phyloP scores from a whole-genome alignment of 2,888 invertebrate genomes.

The Cataglyphis cursor region DNA sequence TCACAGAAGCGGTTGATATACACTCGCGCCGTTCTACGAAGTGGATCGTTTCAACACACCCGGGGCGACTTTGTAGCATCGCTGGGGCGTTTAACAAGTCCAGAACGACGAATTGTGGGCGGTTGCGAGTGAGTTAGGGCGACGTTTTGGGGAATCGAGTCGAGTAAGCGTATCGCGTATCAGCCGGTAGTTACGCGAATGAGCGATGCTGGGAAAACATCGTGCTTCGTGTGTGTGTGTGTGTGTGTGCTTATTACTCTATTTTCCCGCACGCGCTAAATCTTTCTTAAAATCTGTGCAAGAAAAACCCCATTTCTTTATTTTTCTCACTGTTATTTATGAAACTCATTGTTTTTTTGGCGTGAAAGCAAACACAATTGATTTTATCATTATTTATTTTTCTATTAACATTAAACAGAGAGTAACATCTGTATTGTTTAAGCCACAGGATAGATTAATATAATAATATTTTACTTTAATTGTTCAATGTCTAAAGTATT shows the following conservation, averaged over 20 bases:
- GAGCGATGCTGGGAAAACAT: conserved; percentile 70
- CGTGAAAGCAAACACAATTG: neutral
- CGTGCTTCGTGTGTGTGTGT: conserved; percentile 37
- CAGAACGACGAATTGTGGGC: conserved; percentile 59
- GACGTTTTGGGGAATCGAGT: conserved; percentile 60
- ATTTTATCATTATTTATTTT: neutral
- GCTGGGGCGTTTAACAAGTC: conserved; percentile 50
- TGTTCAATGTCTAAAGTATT: neutral
- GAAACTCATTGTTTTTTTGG: conserved; percentile 21
- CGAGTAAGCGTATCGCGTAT: conserved; percentile 70
- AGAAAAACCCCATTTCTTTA: conserved; percentile 16
- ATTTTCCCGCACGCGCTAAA: conserved; percentile 70
- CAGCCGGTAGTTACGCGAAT: conserved; percentile 67
- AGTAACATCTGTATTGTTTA: neutral
- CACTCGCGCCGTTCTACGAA: neutral
- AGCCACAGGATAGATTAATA: neutral
- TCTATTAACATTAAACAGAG: neutral
- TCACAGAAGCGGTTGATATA: conserved; percentile 19
- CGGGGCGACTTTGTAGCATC: conserved; percentile 45
- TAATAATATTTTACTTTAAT: neutral
- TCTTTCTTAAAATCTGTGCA: conserved; percentile 70
- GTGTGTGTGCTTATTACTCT: conserved; percentile 56
- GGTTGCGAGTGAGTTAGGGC: conserved; percentile 30
- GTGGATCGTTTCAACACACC: neutral
- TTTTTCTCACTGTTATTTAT: conserved; percentile 19